Evolutionary conservation across 2,888 invertebrate species (phyloP).

Genomic region (Melieria crassipennis): DNA sequence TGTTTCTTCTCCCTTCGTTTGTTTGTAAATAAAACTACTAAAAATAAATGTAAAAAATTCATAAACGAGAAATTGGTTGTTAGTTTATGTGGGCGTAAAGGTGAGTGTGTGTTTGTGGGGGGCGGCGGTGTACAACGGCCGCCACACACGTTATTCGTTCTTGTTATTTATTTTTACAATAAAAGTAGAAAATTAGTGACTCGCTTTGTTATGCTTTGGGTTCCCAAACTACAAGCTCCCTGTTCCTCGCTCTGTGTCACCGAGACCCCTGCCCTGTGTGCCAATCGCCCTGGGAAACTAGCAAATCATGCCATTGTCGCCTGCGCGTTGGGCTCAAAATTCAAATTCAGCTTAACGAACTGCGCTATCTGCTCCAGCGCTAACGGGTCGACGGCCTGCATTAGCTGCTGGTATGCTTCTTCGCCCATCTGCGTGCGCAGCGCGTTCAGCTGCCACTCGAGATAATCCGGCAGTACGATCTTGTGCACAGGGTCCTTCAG

Average conservation of each 20-base stretch:
- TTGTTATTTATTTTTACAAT: constrained; percentile 9
- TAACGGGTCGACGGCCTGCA: constrained; percentile 78
- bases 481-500: constrained; percentile 83
- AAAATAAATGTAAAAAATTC: not conserved
- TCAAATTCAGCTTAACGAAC: constrained; percentile 62
- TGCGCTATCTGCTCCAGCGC: constrained; percentile 77
- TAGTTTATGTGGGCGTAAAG: not conserved
- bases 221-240: not conserved
- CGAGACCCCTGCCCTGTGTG: not conserved
- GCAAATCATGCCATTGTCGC: not conserved
- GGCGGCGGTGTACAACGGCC: not conserved
- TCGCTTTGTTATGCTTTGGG: constrained; percentile 27
- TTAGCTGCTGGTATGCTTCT: constrained; percentile 78
- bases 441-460: constrained; percentile 76
- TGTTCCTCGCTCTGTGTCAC: not conserved
- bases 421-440: constrained; percentile 80
- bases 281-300: not conserved
- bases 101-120: constrained; percentile 5
- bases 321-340: constrained; percentile 14
- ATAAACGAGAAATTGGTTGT: too few species aligned
- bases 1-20: not conserved
- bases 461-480: constrained; percentile 77
- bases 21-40: constrained; percentile 9
- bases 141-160: constrained; percentile 1
- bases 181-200: constrained; percentile 31